A percentile compares a stretch with the other conserved stretches of the same genome.
Conservation (phyloP, 2,888 invertebrate genomes). For the Acronicta alni region DNA sequence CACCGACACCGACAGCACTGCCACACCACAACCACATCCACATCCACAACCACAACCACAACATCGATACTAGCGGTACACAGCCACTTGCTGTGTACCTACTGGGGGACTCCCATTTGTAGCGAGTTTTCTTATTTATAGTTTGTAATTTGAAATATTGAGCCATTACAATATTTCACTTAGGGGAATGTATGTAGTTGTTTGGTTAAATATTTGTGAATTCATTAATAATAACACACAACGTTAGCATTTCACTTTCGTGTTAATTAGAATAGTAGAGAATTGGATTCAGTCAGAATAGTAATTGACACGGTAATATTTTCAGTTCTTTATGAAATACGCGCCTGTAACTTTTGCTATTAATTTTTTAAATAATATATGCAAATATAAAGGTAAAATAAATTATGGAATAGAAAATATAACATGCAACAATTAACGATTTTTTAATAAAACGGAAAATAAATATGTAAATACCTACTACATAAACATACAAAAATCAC, state of each 20-base stretch:
- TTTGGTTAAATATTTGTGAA: too few relatives aligned
- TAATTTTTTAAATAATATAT: constrained; percentile 6
- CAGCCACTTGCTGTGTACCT: not conserved
- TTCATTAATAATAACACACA: too few relatives aligned
- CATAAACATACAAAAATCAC: constrained; percentile 40
- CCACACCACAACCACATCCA: constrained; percentile 86
- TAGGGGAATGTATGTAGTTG: too few relatives aligned
- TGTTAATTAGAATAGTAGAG: too few relatives aligned
- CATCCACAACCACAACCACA: constrained; percentile 91
- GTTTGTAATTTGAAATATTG: too few relatives aligned
- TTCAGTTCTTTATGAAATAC: not conserved
- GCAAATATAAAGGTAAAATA: constrained; percentile 17
- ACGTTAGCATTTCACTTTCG: too few relatives aligned
- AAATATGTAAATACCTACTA: constrained; percentile 3
- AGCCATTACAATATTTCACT: not conserved
- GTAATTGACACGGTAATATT: too few relatives aligned
- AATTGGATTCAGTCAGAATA: too few relatives aligned
- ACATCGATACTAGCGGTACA: constrained; percentile 91
- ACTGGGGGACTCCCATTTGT: constrained; percentile 13
- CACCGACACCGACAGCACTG: constrained; percentile 91
- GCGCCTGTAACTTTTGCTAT: not conserved
- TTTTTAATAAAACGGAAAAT: constrained; percentile 7
- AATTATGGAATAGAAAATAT: not conserved
- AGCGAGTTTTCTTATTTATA: not conserved
- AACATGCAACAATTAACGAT: constrained; percentile 50